Base-by-base conservation (phyloP, 2,888 invertebrate genomes). In the Volucella bombylans region DNA sequence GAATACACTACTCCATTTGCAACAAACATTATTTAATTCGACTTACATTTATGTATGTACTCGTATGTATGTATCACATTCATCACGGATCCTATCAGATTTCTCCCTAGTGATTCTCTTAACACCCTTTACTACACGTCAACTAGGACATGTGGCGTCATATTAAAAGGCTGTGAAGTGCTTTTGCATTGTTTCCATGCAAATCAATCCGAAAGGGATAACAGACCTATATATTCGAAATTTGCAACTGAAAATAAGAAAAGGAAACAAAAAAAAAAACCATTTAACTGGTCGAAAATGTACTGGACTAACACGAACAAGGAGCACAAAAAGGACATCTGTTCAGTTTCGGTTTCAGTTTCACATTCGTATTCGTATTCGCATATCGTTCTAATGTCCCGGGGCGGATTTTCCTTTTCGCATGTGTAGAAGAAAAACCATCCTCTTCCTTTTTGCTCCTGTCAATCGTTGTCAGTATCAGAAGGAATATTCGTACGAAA, bases 351-450 rank as follows among this genome's bases (percentile, higher is more conserved):
- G 3, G 23, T 23, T 23, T 23, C 23, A 23, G 3, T 23, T 23
- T 23, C 23, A 23, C 23, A 23, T 23, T 23, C 23, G 23, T 4
- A 23, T 23, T 23, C 23, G 23, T 23, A 23, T 23, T 76, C 31
- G 31, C 76, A 69, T 61, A 45, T 52, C 14, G 11, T 71, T 23
- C 23, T 23, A 23, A 23, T 23, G 23, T 23, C 50, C 61, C 71
- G 45, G 61, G 55, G 52, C 39, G 62, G 23, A 71, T 43, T 72
- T 65, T 39, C 59, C 10, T 72, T 15, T 80, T 68, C 85, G 85
- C 85, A 85, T 85, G 85, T 85, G 85, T 85, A 85, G 76, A 85
- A 64, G 54, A 14, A 74, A 69, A 72, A 72, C 50, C 74, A 68
- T 62, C 78, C 76, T 54, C 52, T 45, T 14, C 72, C 39, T 47